These are phyloP conservation scores for Asbolus verrucosus DNA, from an alignment of 1,140 invertebrate species.

Conservation along the genomic window DNA sequence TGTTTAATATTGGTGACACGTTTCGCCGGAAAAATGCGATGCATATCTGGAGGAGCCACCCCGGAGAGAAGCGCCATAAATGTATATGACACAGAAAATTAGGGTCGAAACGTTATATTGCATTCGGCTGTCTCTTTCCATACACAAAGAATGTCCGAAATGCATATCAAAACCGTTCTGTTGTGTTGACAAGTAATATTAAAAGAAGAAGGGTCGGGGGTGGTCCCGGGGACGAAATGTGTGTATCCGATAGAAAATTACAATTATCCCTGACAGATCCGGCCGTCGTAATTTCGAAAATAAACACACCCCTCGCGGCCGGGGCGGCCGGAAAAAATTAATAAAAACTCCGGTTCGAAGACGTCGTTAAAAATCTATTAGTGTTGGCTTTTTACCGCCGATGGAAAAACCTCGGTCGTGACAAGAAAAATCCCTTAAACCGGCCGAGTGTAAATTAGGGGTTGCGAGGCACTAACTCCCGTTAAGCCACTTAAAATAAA, in stretches of 20 bases:
- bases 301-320: neutral
- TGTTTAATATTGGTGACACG: no score
- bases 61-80: neutral
- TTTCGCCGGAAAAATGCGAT: no score
- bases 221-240: neutral
- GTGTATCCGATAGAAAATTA: neutral
- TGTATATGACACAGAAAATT: slow-evolving; percentile 38
- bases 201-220: slow-evolving; percentile 12
- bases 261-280: neutral
- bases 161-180: slow-evolving; percentile 31
- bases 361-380: slow-evolving; percentile 43
- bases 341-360: neutral
- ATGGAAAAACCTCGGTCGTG: neutral
- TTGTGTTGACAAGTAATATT: slow-evolving; percentile 28
- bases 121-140: slow-evolving; percentile 29
- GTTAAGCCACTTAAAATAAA: slow-evolving; percentile 26
- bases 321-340: no score
- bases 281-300: slow-evolving; percentile 3
- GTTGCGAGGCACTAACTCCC: slow-evolving; percentile 1
- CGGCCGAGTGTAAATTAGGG: slow-evolving; percentile 21
- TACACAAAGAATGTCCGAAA: slow-evolving; percentile 37
- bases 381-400: no score
- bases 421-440: slow-evolving; percentile 26
- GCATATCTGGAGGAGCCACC: no score
- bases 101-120: slow-evolving; percentile 32